Percentiles rank a stretch among this genome's conserved stretches.
Evolutionary conservation across 2,888 invertebrate species (phyloP).

Genomic region (Melinaea menophilus): DNA sequence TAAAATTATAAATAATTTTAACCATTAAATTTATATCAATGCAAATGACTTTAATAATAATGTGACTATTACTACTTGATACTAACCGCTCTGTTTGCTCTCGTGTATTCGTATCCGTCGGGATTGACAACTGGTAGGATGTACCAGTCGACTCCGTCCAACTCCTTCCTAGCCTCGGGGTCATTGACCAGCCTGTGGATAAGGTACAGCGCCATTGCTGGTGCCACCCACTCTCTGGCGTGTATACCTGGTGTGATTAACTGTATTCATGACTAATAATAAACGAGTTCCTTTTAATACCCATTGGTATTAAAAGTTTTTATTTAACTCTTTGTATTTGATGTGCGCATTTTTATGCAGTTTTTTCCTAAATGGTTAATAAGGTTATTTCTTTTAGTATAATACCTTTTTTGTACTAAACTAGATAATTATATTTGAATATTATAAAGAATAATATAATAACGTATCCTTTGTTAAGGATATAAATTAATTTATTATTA

Average conservation of each 20-base stretch:
- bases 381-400: too few relatives aligned
- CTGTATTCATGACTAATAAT: conserved; percentile 8
- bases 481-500: too few relatives aligned
- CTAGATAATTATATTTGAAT: too few relatives aligned
- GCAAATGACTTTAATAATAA: neutral
- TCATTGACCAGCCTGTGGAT: conserved; percentile 72
- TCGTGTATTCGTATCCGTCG: conserved; percentile 83
- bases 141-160: conserved; percentile 82
- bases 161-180: conserved; percentile 50
- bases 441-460: too few relatives aligned
- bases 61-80: neutral
- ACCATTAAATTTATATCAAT: neutral
- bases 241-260: conserved; percentile 66
- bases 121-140: conserved; percentile 83
- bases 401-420: too few relatives aligned
- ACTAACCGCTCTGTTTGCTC: conserved; percentile 53
- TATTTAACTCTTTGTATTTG: too few relatives aligned
- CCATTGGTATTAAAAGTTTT: too few relatives aligned
- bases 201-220: conserved; percentile 78
- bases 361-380: too few relatives aligned
- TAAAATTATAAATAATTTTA: too few relatives aligned
- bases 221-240: conserved; percentile 82
- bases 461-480: too few relatives aligned
- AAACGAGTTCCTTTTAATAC: too few relatives aligned
- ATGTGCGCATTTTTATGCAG: too few relatives aligned